phyloP scores from a whole-genome alignment of 1,140 invertebrate species.

The Hypothenemus hampei region DNA sequence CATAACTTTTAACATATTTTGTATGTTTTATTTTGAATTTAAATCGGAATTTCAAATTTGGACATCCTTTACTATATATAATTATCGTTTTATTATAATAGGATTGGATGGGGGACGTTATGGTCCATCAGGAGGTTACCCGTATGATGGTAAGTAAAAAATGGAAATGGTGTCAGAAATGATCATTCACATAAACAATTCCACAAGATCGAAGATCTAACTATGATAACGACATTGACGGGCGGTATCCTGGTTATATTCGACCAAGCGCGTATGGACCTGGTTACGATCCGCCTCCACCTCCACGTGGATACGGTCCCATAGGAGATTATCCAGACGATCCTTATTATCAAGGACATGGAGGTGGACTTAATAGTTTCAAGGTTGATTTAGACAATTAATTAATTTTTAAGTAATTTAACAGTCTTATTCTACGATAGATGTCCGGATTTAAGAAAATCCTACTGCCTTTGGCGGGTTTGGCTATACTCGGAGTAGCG shows the following conservation, averaged over 20 bases:
- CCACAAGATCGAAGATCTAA: background rate
- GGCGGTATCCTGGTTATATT: background rate
- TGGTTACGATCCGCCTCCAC: background rate
- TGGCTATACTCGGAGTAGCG: slow-evolving; percentile 71
- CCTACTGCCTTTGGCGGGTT: slow-evolving; percentile 68
- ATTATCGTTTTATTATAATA: too few relatives aligned
- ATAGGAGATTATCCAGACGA: slow-evolving; percentile 5
- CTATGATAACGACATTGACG: background rate
- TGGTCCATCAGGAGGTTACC: slow-evolving; percentile 8
- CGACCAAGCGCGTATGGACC: slow-evolving; percentile 8
- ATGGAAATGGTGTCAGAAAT: too few relatives aligned
- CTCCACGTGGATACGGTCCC: too few relatives aligned
- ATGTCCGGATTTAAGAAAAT: slow-evolving; percentile 56
- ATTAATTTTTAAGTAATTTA: background rate
- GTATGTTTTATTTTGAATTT: too few relatives aligned
- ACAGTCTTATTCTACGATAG: slow-evolving; percentile 39
- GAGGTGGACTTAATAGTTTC: too few relatives aligned
- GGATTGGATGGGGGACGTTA: too few relatives aligned
- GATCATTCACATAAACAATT: background rate
- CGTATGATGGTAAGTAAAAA: too few relatives aligned
- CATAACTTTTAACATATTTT: too few relatives aligned
- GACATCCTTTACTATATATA: too few relatives aligned
- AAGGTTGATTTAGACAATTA: background rate
- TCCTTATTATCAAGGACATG: slow-evolving; percentile 3
- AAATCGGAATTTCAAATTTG: too few relatives aligned